Conservation (phyloP, 2,888 invertebrate species). For the Bibio marci region DNA sequence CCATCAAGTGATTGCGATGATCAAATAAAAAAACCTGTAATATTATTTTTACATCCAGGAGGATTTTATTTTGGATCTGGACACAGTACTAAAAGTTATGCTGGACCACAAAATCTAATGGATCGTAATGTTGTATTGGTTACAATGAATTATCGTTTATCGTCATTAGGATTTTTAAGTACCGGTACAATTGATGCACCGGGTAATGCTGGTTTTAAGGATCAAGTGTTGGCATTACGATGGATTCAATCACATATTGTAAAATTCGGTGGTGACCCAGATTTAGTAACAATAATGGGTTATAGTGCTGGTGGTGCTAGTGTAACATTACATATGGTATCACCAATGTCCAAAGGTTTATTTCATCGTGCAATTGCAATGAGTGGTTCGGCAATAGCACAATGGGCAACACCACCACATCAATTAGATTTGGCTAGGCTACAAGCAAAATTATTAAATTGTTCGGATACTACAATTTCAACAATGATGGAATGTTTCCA, state of each 20-base stretch:
- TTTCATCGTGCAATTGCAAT: slow-evolving; percentile 44
- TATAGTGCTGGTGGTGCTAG: slow-evolving; percentile 44
- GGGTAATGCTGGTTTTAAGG: slow-evolving; percentile 51
- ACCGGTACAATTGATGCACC: slow-evolving; percentile 41
- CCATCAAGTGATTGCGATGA: slow-evolving; percentile 31
- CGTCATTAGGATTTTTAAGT: slow-evolving; percentile 44
- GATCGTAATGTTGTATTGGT: slow-evolving; percentile 42
- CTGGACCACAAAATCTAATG: slow-evolving; percentile 43
- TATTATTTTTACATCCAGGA: slow-evolving; percentile 50
- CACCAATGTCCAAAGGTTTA: slow-evolving; percentile 37
- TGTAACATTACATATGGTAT: slow-evolving; percentile 39
- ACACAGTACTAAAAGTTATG: slow-evolving; percentile 35
- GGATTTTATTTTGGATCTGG: slow-evolving; percentile 44
- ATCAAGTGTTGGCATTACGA: slow-evolving; percentile 40
- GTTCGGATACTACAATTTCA: slow-evolving; percentile 15
- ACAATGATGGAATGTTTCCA: too few species aligned
- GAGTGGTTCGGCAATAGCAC: slow-evolving; percentile 41
- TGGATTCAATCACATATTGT: slow-evolving; percentile 44
- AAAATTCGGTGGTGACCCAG: slow-evolving; percentile 39
- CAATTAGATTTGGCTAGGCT: slow-evolving; percentile 37
- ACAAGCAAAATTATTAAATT: slow-evolving; percentile 38
- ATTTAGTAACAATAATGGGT: slow-evolving; percentile 39
- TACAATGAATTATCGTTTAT: slow-evolving; percentile 41
- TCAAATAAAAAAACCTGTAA: slow-evolving; percentile 33
- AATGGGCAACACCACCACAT: slow-evolving; percentile 39